A percentile compares a stretch with the other conserved stretches of the same genome.
Evolutionary conservation across 2,888 invertebrate species (phyloP).

Genomic region (Orthosia gracilis): DNA sequence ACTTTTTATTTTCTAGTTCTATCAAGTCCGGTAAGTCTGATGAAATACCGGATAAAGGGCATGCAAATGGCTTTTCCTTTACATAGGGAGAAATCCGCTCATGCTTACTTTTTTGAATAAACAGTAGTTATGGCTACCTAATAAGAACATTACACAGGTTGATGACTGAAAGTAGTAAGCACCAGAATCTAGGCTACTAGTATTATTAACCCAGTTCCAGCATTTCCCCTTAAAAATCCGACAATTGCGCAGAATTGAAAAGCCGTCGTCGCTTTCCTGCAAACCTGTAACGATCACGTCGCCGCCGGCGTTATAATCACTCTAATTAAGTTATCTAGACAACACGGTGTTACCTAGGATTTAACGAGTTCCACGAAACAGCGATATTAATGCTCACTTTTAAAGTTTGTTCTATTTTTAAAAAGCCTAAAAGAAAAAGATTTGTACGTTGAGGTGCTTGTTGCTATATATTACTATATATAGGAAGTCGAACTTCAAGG

Average conservation of each 20-base stretch:
- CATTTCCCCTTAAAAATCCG: conserved; percentile 39
- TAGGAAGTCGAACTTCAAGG: too few relatives aligned
- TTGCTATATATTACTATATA: too few relatives aligned
- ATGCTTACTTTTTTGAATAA: background rate
- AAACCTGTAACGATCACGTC: conserved; percentile 59
- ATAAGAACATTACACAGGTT: background rate
- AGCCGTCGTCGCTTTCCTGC: conserved; percentile 33
- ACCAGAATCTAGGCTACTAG: conserved; percentile 31
- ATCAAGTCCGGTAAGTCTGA: background rate
- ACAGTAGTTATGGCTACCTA: background rate
- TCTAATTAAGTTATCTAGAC: conserved; percentile 63
- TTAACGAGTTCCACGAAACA: conserved; percentile 46
- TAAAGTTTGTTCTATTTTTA: conserved; percentile 15
- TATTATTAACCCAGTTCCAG: conserved; percentile 46
- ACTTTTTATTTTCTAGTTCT: background rate
- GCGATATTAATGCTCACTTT: conserved; percentile 36
- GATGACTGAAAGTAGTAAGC: conserved; percentile 6
- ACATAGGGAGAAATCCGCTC: background rate
- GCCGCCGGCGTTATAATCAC: conserved; percentile 56
- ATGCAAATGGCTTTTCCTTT: background rate
- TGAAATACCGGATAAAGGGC: background rate
- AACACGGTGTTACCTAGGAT: conserved; percentile 51
- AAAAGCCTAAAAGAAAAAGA: background rate
- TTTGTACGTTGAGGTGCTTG: background rate
- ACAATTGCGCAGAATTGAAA: conserved; percentile 58